Base-by-base conservation (phyloP, 53 echinoderm and acorn worm species). In the Stichopus horrens region DNA sequence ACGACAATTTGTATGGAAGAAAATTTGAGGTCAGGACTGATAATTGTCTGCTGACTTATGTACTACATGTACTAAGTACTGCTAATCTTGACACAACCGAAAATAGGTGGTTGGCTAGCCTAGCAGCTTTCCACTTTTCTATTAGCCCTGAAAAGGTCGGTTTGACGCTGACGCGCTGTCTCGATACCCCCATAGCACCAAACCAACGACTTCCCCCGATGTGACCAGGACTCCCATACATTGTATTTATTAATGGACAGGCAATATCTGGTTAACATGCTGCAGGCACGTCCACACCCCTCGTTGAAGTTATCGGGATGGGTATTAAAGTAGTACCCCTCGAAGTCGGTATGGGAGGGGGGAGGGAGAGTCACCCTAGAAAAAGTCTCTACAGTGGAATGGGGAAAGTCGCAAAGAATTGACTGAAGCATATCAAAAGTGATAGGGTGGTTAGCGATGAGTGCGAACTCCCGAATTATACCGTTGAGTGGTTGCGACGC, bases 251-350 rank as follows among this genome's bases (percentile, higher is more conserved):
- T 37, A 37, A 7, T 67, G 10, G 16, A 54, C 9, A 67, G 9
- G 86, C 86, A 60, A 58, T 86, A 10, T 86, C 66, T 37, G 5
- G 23, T 0, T 86, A 86, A 22, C 20, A 86, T 16, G 7, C 66
- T 9, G 86, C 65, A 65, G 66, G 65, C n/a, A 16, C 65, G n/a
- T 23, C 37, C 10, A 86, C 7, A 16, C 83, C 83, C 67, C 18
- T 86, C 23, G 86, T 52, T 58, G 86, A 86, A 13, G 67, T 10
- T 19, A 23, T 86, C 10, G 86, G 23, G 9, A 86, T 86, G 86
- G 86, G 86, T 23, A 65, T 7, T 4, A 54, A 51, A 23, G 71
- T 37, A 5, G 5, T 65, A 22, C 86, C 86, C 7, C 20, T 2
- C 6, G 66, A 71, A 10, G 10, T 67, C 52, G 65, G 13, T 4